Conservation (phyloP, 1,140 invertebrate genomes). For the Drosophila pseudoobscura region DNA sequence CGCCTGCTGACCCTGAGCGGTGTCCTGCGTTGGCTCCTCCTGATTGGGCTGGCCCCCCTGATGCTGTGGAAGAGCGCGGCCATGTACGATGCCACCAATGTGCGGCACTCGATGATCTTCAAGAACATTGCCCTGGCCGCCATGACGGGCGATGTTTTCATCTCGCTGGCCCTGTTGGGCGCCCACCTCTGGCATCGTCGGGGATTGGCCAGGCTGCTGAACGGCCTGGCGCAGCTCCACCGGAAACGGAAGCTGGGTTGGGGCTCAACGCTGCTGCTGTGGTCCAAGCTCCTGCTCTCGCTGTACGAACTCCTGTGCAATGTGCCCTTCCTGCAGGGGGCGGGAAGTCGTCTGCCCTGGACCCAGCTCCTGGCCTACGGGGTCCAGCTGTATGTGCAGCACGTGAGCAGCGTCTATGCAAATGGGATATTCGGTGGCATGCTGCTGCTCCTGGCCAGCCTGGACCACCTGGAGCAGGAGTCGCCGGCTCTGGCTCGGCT, state of each 20-base stretch:
- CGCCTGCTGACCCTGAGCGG: conserved; percentile 29
- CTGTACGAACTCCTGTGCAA: conserved; percentile 69
- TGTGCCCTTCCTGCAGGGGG: conserved; percentile 55
- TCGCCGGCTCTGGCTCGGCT: not conserved
- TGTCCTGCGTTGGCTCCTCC: conserved; percentile 26
- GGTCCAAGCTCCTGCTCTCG: conserved; percentile 59
- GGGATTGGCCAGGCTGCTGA: conserved; percentile 38
- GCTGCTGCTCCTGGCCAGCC: conserved; percentile 44
- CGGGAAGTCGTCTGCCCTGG: conserved; percentile 49
- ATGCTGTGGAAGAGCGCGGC: conserved; percentile 48
- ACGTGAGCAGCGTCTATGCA: conserved; percentile 62
- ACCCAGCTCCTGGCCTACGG: conserved; percentile 52
- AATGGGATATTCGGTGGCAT: conserved; percentile 63
- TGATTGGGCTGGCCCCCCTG: conserved; percentile 45
- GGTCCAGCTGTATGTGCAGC: conserved; percentile 65
- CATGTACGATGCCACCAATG: conserved; percentile 64
- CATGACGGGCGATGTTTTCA: conserved; percentile 52
- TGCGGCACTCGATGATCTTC: conserved; percentile 56
- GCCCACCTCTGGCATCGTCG: conserved; percentile 48
- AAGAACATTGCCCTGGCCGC: conserved; percentile 54
- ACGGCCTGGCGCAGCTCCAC: conserved; percentile 26
- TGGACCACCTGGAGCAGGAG: conserved; percentile 29
- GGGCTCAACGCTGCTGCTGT: conserved; percentile 39
- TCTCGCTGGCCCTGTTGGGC: conserved; percentile 50
- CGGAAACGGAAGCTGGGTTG: conserved; percentile 17